Evolutionary conservation across 2,797 vertebrate species (phyloP).

Genomic region (Myotis findleyi): DNA sequence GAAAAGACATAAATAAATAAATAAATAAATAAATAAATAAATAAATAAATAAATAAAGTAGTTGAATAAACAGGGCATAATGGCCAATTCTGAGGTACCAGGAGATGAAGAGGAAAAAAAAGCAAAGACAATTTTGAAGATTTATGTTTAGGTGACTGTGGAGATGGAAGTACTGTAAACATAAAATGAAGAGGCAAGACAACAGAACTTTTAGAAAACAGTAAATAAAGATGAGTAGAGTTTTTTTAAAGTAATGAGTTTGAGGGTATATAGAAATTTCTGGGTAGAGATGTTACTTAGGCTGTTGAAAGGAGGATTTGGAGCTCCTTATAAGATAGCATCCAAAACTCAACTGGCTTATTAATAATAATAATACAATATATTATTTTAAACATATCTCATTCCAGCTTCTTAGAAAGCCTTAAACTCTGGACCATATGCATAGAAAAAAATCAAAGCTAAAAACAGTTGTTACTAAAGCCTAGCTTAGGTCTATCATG

Average conservation of each 20-base stretch:
- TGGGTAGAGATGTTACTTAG: not conserved
- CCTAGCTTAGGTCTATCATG: not conserved
- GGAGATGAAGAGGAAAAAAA: not conserved
- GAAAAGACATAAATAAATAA: not conserved
- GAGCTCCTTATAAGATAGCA: not conserved
- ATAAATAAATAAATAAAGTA: no score
- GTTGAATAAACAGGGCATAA: not conserved
- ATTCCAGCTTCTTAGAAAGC: not conserved
- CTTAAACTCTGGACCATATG: not conserved
- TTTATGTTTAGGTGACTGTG: not conserved
- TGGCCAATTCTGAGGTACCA: not conserved
- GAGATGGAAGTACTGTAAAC: not conserved
- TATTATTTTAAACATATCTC: not conserved
- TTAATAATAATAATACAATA: slow-evolving; percentile 3
- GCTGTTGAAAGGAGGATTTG: not conserved
- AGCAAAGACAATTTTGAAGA: not conserved
- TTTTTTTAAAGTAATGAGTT: not conserved
- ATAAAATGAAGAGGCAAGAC: not conserved
- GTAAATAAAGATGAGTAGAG: not conserved
- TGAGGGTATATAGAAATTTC: not conserved
- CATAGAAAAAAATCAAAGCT: not conserved
- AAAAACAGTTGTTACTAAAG: not conserved
- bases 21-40: not conserved
- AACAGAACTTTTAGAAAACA: not conserved
- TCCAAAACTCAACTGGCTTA: not conserved